Conservation (phyloP, 2,888 invertebrate species). For the Byasa hedistus region DNA sequence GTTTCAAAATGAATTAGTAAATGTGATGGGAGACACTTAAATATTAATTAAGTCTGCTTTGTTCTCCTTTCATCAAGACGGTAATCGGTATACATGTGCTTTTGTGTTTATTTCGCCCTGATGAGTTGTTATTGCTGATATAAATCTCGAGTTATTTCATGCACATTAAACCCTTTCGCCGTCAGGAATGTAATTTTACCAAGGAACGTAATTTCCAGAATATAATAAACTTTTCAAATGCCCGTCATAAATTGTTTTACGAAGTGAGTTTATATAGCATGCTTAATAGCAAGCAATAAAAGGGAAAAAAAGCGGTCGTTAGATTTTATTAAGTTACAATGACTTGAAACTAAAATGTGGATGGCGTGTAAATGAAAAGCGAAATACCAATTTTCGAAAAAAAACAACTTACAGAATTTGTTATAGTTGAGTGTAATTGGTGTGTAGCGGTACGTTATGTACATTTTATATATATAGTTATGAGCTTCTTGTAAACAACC, state of each 20-base stretch:
- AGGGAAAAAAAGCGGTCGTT: slow-evolving; percentile 5
- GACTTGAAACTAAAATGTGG: background rate
- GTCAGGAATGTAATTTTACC: slow-evolving; percentile 24
- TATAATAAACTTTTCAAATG: slow-evolving; percentile 26
- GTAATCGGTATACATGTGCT: background rate
- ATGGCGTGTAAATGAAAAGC: too few relatives aligned
- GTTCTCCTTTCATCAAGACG: slow-evolving; percentile 4
- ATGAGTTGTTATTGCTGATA: slow-evolving; percentile 16
- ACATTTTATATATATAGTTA: too few relatives aligned
- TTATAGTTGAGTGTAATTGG: too few relatives aligned
- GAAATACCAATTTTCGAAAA: too few relatives aligned
- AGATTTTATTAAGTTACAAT: slow-evolving; percentile 5
- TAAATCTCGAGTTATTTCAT: slow-evolving; percentile 23
- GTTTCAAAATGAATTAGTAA: too few relatives aligned
- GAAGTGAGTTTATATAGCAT: slow-evolving; percentile 14
- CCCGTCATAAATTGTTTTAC: slow-evolving; percentile 20
- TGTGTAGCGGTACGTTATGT: too few relatives aligned
- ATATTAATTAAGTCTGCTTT: background rate
- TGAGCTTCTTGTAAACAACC: too few relatives aligned
- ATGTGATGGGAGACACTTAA: too few relatives aligned
- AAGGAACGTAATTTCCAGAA: slow-evolving; percentile 18
- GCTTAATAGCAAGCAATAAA: slow-evolving; percentile 8
- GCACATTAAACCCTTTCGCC: slow-evolving; percentile 23
- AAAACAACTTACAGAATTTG: too few relatives aligned
- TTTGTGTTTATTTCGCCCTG: slow-evolving; percentile 11